Evolutionary conservation across 1,140 invertebrate species (phyloP).

Genomic region (Drosophila subpulchrella): DNA sequence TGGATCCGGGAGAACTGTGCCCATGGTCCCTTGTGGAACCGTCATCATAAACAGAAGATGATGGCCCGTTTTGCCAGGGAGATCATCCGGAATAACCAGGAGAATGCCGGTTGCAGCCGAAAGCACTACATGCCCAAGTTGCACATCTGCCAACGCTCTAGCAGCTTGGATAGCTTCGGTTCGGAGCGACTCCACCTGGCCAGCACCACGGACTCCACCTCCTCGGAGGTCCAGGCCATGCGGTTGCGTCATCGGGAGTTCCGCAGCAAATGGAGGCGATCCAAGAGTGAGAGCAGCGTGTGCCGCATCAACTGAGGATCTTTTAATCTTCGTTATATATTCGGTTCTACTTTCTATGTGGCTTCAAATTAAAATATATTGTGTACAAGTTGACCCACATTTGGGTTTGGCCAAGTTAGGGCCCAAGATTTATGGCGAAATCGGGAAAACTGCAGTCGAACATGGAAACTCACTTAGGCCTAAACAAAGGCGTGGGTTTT

Average conservation of each 20-base stretch:
- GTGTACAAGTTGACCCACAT: slow-evolving; percentile 39
- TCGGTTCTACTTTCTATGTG: not conserved
- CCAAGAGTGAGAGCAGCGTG: slow-evolving; percentile 20
- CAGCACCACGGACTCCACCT: slow-evolving; percentile 17
- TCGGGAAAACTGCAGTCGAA: slow-evolving; percentile 68
- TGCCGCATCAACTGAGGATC: slow-evolving; percentile 40
- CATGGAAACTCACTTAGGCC: slow-evolving; percentile 75
- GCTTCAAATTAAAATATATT: slow-evolving; percentile 14
- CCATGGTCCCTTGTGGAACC: slow-evolving; percentile 31
- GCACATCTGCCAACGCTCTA: slow-evolving; percentile 3
- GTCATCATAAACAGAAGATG: slow-evolving; percentile 15
- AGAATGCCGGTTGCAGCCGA: not conserved
- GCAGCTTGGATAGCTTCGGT: slow-evolving; percentile 5
- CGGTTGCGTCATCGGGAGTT: not conserved
- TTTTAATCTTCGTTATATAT: too few species aligned
- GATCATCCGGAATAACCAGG: slow-evolving; percentile 53
- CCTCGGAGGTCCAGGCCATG: slow-evolving; percentile 10
- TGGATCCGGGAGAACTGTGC: slow-evolving; percentile 60
- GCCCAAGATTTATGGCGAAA: slow-evolving; percentile 59
- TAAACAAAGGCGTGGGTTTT: slow-evolving; percentile 13
- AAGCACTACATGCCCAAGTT: not conserved
- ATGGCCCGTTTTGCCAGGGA: slow-evolving; percentile 27
- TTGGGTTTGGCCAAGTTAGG: slow-evolving; percentile 44
- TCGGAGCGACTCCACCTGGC: slow-evolving; percentile 11
- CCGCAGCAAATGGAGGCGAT: not conserved